Base-by-base conservation (phyloP, 2,888 invertebrate genomes). In the Agrotis segetum region DNA sequence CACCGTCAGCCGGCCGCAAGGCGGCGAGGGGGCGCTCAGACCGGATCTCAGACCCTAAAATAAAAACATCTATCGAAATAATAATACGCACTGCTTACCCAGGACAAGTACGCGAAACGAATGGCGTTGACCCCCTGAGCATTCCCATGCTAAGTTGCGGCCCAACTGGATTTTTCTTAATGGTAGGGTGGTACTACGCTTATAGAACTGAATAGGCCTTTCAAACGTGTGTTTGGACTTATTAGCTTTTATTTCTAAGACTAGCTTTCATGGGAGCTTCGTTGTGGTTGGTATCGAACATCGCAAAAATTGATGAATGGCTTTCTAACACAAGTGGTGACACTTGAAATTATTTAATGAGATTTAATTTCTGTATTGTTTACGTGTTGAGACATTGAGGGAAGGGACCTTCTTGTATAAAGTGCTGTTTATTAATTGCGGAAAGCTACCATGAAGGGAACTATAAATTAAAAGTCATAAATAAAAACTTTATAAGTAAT, bases 11-110 rank as follows among this genome's bases (percentile, higher is more conserved):
- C 92, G 92, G 90, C 90, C 88, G 87, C 89, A 85, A 88, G 88
- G 89, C 86, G 88, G 89, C 91, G 95, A 93, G 95, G 95, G 95
- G 93, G 95, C 93, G 93, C 93, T 83, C 91, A 92, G 95, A 96
- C 96, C 96, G 96, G 96, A 94, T 96, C 93, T 90, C 88, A 94
- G 94, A 95, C 96, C 96, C 96, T 95, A 92, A 95, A 96, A 95
- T 95, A 95, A 96, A 95, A 96, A 94, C 95, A 95, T 95, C 95
- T 94, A 94, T 95, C 95, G 92, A 91, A 96, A 95, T 96, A 96
- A 96, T 96, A 96, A 96, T 95, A 96, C 94, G 91, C 93, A 94
- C 94, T 92, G 92, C 93, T 92, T 92, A 91, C 92, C 87, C 93
- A 90, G 91, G 94, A 95, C 95, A 94, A 95, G 96, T 95, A 95